phyloP scores from a whole-genome alignment of 2,797 vertebrate genomes.

The Trematomus bernacchii region DNA sequence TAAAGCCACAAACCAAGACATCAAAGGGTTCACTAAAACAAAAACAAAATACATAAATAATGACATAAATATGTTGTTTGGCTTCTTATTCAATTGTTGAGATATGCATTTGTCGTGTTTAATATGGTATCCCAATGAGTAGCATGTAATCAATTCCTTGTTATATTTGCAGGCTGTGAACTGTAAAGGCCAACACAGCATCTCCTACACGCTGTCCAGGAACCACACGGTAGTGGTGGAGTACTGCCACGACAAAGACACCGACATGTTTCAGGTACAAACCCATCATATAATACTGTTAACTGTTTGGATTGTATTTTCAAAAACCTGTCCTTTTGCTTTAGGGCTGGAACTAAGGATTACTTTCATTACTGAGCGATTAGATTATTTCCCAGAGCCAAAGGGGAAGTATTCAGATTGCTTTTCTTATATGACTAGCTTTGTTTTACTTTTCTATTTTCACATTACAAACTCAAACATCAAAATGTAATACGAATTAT shows the following conservation, averaged over 20 bases:
- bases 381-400: background rate
- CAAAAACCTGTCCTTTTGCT: background rate
- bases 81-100: background rate
- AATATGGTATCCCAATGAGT: background rate
- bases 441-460: background rate
- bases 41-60: constrained; percentile 1
- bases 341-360: background rate
- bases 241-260: constrained; percentile 97
- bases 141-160: constrained; percentile 14
- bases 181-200: constrained; percentile 97
- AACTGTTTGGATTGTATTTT: background rate
- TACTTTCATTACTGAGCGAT: background rate
- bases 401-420: background rate
- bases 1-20: constrained; percentile 38
- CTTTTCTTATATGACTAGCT: background rate
- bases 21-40: constrained; percentile 20
- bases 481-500: background rate
- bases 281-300: background rate
- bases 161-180: constrained; percentile 91
- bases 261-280: constrained; percentile 98
- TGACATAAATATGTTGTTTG: background rate
- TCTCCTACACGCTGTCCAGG: constrained; percentile 97
- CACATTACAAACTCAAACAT: background rate
- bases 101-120: constrained; percentile 1
- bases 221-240: constrained; percentile 98